phyloP scores from a whole-genome alignment of 2,113 vertebrate genomes.

The Mungos mungo region DNA sequence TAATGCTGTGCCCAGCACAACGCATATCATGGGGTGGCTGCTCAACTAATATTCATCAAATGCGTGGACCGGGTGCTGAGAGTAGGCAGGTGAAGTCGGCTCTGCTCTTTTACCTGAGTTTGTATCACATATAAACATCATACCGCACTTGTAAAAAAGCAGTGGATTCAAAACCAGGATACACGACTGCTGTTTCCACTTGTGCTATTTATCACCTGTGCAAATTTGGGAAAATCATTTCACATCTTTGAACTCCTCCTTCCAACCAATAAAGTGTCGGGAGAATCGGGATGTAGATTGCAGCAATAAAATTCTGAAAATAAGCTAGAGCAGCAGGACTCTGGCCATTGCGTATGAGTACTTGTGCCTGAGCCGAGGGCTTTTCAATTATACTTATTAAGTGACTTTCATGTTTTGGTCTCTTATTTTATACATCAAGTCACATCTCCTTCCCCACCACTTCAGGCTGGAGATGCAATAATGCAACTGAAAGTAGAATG shows the following conservation, averaged over 20 bases:
- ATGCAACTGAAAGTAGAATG: neutral
- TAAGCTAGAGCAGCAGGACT: neutral
- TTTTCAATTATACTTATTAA: neutral
- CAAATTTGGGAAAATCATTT: neutral
- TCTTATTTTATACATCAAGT: slow-evolving; percentile 5
- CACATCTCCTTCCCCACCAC: neutral
- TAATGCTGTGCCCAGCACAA: neutral
- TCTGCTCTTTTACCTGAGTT: neutral
- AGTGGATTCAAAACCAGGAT: neutral
- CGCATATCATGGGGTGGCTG: neutral
- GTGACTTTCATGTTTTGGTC: neutral
- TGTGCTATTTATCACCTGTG: neutral
- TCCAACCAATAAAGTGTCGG: neutral
- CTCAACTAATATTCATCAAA: slow-evolving; percentile 1
- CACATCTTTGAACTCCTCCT: neutral
- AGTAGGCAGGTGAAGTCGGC: neutral
- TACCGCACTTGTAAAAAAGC: neutral
- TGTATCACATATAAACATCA: neutral
- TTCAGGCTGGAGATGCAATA: neutral
- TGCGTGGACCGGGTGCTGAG: neutral
- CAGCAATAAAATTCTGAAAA: neutral
- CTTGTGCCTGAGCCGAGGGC: neutral
- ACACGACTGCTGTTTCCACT: neutral
- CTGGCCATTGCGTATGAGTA: neutral
- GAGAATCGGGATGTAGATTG: neutral